Conservation (phyloP, 1,140 invertebrate species). For the Anagrus nilaparvatae region DNA sequence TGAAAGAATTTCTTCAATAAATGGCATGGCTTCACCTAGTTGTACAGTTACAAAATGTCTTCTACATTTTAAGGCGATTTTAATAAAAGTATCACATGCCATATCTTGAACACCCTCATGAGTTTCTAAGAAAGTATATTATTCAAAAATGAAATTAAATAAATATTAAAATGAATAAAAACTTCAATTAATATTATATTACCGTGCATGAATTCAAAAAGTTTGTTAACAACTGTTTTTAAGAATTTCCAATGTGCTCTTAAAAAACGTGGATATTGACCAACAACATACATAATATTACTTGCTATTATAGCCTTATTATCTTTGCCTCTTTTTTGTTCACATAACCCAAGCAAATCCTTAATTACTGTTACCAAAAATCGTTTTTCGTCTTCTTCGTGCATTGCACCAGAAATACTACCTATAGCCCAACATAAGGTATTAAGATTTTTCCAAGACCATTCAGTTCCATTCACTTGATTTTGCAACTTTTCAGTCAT, state of each 20-base stretch:
- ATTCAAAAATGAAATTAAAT: not conserved
- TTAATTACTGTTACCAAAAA: slow-evolving; percentile 99
- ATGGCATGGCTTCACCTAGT: slow-evolving; percentile 91
- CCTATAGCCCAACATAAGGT: slow-evolving; percentile 99
- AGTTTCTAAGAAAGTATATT: slow-evolving; percentile 60
- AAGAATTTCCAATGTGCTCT: slow-evolving; percentile 99
- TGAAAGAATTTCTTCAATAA: slow-evolving; percentile 97
- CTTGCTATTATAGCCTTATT: slow-evolving; percentile 99
- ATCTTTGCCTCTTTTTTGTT: slow-evolving; percentile 99
- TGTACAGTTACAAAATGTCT: slow-evolving; percentile 96
- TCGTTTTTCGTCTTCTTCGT: slow-evolving; percentile 98
- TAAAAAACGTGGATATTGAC: slow-evolving; percentile 97
- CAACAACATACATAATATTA: slow-evolving; percentile 99
- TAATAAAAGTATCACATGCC: slow-evolving; percentile 99
- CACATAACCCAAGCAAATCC: slow-evolving; percentile 94
- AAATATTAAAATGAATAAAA: slow-evolving; percentile 7
- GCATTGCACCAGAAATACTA: slow-evolving; percentile 97
- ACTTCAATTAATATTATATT: slow-evolving; percentile 18
- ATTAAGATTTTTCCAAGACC: slow-evolving; percentile 99
- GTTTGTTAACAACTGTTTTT: slow-evolving; percentile 99
- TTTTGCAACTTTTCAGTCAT: slow-evolving; percentile 99
- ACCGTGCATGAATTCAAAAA: slow-evolving; percentile 99
- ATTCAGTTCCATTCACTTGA: slow-evolving; percentile 97
- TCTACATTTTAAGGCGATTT: slow-evolving; percentile 98
- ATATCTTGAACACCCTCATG: slow-evolving; percentile 99